A percentile compares a stretch with the other conserved stretches of the same genome.
Conservation (phyloP, 2,797 vertebrate species). For the Urophycis tenuis region DNA sequence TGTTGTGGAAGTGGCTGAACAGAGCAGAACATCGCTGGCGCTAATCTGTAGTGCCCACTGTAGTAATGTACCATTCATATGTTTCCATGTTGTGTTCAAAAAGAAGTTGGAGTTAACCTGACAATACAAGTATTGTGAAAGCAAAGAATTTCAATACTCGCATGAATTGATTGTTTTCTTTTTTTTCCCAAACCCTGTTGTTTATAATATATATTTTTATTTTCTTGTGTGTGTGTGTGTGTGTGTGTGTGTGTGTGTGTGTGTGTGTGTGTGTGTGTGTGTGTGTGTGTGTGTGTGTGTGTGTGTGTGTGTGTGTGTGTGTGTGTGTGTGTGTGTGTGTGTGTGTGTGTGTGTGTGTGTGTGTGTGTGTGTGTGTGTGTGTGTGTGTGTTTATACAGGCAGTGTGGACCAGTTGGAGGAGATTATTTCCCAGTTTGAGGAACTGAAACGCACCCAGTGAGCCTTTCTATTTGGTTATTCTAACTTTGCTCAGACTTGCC, state of each 20-base stretch:
- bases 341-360: background rate
- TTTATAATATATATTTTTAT: no score
- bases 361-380: background rate
- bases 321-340: constrained; percentile 9
- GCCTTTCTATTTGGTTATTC: constrained; percentile 37
- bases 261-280: no score
- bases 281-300: no score
- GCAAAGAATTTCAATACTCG: background rate
- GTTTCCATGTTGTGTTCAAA: no score
- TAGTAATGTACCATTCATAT: no score
- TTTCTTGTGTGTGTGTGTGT: no score
- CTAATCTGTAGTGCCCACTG: no score
- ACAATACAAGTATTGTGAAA: no score
- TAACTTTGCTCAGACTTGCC: background rate
- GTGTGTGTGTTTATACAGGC: constrained; percentile 48
- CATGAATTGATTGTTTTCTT: background rate
- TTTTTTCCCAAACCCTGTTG: no score
- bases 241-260: background rate
- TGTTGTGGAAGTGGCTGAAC: no score
- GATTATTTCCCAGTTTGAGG: constrained; percentile 71
- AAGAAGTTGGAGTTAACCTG: no score
- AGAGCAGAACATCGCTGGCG: no score
- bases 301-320: background rate
- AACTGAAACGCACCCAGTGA: constrained; percentile 75
- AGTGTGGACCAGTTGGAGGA: constrained; percentile 70